Percentiles rank a stretch among this genome's conserved stretches.
These are phyloP conservation scores for Trichopoda pennipes DNA, from an alignment of 2,888 invertebrate species.

Conservation along the genomic window DNA sequence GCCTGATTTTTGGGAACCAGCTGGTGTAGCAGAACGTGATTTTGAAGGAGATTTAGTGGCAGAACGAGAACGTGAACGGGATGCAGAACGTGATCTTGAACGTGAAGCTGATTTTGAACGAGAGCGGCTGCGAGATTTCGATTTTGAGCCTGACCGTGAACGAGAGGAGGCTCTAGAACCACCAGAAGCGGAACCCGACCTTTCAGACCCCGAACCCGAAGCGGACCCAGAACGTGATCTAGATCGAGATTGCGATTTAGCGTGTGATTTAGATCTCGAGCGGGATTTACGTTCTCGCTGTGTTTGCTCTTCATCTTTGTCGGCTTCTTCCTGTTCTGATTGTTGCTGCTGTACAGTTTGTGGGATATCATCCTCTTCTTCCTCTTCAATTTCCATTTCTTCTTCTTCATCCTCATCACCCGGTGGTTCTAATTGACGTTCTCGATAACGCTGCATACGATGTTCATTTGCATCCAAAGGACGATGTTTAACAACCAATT, in stretches of 20 bases:
- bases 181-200: slow-evolving; percentile 75
- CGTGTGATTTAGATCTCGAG: slow-evolving; percentile 73
- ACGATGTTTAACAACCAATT: slow-evolving; percentile 93
- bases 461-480: slow-evolving; percentile 92
- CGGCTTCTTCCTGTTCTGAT: slow-evolving; percentile 60
- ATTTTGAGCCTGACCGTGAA: slow-evolving; percentile 66
- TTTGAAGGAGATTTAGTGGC: slow-evolving; percentile 52
- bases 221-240: slow-evolving; percentile 76
- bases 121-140: slow-evolving; percentile 64
- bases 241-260: slow-evolving; percentile 77
- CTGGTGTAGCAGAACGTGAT: slow-evolving; percentile 67
- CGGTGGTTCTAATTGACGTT: slow-evolving; percentile 93
- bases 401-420: slow-evolving; percentile 87
- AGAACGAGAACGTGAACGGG: slow-evolving; percentile 62
- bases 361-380: slow-evolving; percentile 79
- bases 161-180: slow-evolving; percentile 69
- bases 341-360: slow-evolving; percentile 69
- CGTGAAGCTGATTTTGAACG: slow-evolving; percentile 52
- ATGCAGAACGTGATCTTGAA: slow-evolving; percentile 41
- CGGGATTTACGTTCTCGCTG: slow-evolving; percentile 70
- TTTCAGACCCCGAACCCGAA: slow-evolving; percentile 77
- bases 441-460: slow-evolving; percentile 91
- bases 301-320: slow-evolving; percentile 66
- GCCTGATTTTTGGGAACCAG: slow-evolving; percentile 71
- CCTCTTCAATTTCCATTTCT: slow-evolving; percentile 83